phyloP scores from a whole-genome alignment of 1,140 invertebrate genomes.

The Sminthurinus signatus region DNA sequence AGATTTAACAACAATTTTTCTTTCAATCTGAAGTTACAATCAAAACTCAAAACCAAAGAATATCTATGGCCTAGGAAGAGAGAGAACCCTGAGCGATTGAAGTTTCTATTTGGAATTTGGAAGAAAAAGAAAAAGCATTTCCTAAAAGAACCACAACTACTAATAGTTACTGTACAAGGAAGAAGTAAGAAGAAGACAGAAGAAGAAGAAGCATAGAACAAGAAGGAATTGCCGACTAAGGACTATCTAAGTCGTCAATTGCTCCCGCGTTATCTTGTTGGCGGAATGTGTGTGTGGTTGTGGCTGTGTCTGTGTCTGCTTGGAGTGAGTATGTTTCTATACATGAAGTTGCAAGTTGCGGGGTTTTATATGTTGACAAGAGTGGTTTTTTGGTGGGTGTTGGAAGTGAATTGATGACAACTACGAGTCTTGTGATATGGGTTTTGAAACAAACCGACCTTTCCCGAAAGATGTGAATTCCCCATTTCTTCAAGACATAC shows the following conservation, averaged over 20 bases:
- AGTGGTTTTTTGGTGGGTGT: constrained; percentile 32
- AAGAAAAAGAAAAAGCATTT: too few species aligned
- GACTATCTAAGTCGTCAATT: constrained; percentile 29
- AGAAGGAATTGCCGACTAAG: constrained; percentile 31
- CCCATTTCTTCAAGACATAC: constrained; percentile 39
- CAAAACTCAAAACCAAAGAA: too few species aligned
- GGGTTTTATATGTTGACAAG: constrained; percentile 34
- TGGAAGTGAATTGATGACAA: constrained; percentile 38
- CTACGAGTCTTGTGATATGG: constrained; percentile 30
- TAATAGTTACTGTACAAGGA: too few species aligned
- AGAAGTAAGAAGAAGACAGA: not conserved
- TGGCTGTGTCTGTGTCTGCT: too few species aligned
- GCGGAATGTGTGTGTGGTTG: too few species aligned
- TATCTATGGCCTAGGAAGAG: too few species aligned
- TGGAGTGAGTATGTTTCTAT: too few species aligned
- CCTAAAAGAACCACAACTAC: too few species aligned
- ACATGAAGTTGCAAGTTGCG: constrained; percentile 15
- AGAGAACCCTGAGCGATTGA: too few species aligned
- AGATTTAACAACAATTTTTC: too few species aligned
- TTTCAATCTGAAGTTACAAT: too few species aligned
- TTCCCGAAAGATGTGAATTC: constrained; percentile 27
- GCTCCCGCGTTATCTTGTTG: constrained; percentile 29
- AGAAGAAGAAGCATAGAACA: constrained; percentile 10
- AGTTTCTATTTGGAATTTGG: too few species aligned
- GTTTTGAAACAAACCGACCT: constrained; percentile 33